phyloP scores from a whole-genome alignment of 2,113 vertebrate genomes.

The Calidris pygmaea region DNA sequence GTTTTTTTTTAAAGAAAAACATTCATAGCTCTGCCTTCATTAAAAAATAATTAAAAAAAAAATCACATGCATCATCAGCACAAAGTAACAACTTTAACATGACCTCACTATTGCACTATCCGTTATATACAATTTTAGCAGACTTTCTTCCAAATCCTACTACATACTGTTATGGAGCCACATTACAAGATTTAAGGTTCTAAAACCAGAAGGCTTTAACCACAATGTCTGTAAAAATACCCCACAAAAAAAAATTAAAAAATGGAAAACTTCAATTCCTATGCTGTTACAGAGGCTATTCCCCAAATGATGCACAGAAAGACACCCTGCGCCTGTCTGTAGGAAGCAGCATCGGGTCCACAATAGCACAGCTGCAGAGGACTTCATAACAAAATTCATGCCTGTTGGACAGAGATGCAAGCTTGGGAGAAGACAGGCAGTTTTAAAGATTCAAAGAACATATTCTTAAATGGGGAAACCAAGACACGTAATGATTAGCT shows the following conservation, averaged over 20 bases:
- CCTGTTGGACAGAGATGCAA: background rate
- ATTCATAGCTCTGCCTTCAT: background rate
- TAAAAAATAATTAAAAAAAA: background rate
- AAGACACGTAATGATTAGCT: background rate
- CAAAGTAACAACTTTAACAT: background rate
- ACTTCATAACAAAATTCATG: background rate
- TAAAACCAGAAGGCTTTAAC: constrained; percentile 9
- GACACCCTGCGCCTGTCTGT: background rate
- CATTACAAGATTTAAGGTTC: background rate
- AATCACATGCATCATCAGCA: background rate
- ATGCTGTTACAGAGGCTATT: background rate
- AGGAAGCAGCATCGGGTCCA: accelerated
- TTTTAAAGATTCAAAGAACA: background rate
- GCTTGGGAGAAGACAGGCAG: background rate
- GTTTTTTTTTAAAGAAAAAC: background rate
- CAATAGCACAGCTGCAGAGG: accelerated
- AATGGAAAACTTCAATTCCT: background rate
- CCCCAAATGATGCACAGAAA: background rate
- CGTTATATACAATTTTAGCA: background rate
- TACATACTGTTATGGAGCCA: background rate
- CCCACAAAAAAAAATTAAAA: background rate
- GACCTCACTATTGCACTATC: background rate
- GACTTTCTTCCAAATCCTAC: background rate
- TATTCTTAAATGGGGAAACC: background rate
- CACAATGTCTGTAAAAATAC: background rate